Base-by-base conservation (phyloP, 2,797 vertebrate genomes). In the Rhabdomys pumilio region DNA sequence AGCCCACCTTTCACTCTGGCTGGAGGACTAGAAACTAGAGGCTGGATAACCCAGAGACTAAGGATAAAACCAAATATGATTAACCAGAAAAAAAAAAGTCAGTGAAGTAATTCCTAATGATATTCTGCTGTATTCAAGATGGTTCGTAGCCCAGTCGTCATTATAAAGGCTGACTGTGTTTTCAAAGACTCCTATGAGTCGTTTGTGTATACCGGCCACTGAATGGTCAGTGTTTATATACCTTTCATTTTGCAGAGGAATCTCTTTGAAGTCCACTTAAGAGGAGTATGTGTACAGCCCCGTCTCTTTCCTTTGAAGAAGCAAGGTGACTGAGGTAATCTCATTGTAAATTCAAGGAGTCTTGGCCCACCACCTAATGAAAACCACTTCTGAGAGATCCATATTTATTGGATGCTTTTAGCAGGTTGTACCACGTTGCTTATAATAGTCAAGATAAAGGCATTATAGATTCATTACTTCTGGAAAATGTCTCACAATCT, bases 271-370 rank as follows among this genome's bases (percentile, higher is more conserved):
- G 84, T 79, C 5, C 15, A 79, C 44, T 31, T 38, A 50, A 77
- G 41, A 93, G 11, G 3, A n/a, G 7, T 77, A 67, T 6, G 24
- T 85, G 7, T 86, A 6, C 8, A 80, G 55, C 44, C 17, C 72
- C 0, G 2, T 85, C 0, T 84, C 15, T 76, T 14, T 87, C 1
- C 38, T 95, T 95, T 87, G 12, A 63, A 11, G 61, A 38, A 61
- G 75, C 2, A 88, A 81, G 11, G 61, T 72, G 31, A 14, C 6
- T 13, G 69, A 31, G 47, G 10, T 67, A 83, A 92, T 89, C 41
- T 82, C 29, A 24, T 61, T 91, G 14, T 86, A 59, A 87, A 89
- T 29, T 80, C 61, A 86, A 89, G 4, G 90, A 67, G 31, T 93
- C 38, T 53, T 88, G 24, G 20, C 12, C 76, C 47, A 79, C 44